Percentiles rank a stretch among this genome's conserved stretches.
These are phyloP conservation scores for Miltochrista miniata DNA, from an alignment of 2,888 invertebrate species.

Conservation along the genomic window DNA sequence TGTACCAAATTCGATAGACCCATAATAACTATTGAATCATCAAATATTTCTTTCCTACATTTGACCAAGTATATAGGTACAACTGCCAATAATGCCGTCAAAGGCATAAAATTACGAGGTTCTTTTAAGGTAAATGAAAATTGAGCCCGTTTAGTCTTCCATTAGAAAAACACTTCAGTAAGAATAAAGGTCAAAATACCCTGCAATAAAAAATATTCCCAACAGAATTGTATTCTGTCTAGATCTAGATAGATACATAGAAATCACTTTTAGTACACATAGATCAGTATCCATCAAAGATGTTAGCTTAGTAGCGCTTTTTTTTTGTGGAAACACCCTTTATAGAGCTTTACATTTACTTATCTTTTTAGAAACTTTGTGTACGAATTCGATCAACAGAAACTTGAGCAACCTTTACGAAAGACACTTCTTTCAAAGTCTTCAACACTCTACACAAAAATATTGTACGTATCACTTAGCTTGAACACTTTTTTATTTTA, in stretches of 20 bases:
- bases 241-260: slow-evolving; percentile 27
- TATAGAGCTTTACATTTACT: slow-evolving; percentile 16
- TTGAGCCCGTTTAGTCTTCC: too few species aligned
- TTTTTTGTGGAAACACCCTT: slow-evolving; percentile 22
- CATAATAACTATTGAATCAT: too few species aligned
- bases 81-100: too few species aligned
- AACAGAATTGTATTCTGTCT: slow-evolving; percentile 39
- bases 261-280: slow-evolving; percentile 31
- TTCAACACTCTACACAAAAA: not conserved
- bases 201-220: slow-evolving; percentile 3
- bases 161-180: slow-evolving; percentile 20
- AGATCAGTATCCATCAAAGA: slow-evolving; percentile 38
- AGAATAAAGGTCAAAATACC: slow-evolving; percentile 12
- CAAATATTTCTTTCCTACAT: too few species aligned
- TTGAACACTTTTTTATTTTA: too few species aligned
- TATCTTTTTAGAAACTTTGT: slow-evolving; percentile 6
- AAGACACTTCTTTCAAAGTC: not conserved
- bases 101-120: too few species aligned
- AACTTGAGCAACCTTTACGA: not conserved
- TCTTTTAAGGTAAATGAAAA: too few species aligned
- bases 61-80: too few species aligned
- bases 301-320: slow-evolving; percentile 38
- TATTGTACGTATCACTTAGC: not conserved
- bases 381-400: slow-evolving; percentile 10
- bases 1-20: too few species aligned